phyloP scores from a whole-genome alignment of 1,140 invertebrate genomes.

The Ruditapes philippinarum region DNA sequence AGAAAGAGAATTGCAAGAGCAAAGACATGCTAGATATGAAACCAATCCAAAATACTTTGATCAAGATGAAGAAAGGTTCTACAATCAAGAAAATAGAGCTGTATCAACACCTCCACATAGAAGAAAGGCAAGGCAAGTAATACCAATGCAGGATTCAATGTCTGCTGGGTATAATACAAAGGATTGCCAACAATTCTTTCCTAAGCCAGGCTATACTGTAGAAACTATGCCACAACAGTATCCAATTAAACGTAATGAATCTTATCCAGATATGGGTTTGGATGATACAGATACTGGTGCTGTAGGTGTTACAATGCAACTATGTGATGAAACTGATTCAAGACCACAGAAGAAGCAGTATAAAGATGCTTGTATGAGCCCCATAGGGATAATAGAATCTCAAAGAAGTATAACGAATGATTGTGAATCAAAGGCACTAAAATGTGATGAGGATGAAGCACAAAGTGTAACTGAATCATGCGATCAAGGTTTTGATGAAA shows the following conservation, averaged over 20 bases:
- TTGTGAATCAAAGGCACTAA: background rate
- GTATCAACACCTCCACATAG: background rate
- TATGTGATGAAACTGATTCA: background rate
- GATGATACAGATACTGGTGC: background rate
- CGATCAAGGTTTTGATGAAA: slow-evolving; percentile 44
- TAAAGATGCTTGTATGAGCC: slow-evolving; percentile 55
- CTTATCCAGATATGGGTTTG: background rate
- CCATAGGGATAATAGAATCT: slow-evolving; percentile 28
- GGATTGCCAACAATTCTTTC: background rate
- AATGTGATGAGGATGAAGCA: background rate
- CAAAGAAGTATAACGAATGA: background rate
- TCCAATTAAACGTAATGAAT: background rate
- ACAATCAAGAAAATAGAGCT: background rate
- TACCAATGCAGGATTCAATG: background rate
- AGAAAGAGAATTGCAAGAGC: background rate
- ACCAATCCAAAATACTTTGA: background rate
- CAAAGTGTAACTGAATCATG: background rate
- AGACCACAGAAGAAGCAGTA: slow-evolving; percentile 4
- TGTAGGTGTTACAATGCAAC: background rate
- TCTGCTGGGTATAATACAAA: background rate
- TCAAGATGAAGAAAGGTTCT: background rate
- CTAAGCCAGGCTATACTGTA: background rate
- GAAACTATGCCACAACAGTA: background rate
- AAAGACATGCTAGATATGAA: background rate
- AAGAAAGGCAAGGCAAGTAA: background rate